Evolutionary conservation across 2,797 vertebrate genomes (phyloP).

Genomic region (Philypnodon macrostomus): DNA sequence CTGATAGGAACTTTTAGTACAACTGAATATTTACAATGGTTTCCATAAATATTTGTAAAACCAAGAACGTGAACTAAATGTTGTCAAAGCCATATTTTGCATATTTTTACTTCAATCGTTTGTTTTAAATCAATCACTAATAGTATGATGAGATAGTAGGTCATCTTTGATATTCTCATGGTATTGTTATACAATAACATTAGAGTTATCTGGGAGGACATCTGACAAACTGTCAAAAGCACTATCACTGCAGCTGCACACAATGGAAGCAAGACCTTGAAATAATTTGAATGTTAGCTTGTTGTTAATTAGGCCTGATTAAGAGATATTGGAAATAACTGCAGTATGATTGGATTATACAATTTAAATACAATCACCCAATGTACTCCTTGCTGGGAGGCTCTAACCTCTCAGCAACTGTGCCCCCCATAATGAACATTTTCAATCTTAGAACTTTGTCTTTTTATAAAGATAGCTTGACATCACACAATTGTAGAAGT

Average conservation of each 20-base stretch:
- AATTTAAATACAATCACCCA: too few species aligned
- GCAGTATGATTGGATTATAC: not conserved
- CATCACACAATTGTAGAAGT: not conserved
- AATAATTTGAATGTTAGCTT: not conserved
- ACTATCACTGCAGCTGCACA: not conserved
- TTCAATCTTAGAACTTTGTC: too few species aligned
- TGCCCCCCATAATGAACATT: too few species aligned
- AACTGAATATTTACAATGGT: conserved; percentile 8
- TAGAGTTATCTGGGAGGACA: not conserved
- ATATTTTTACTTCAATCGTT: not conserved
- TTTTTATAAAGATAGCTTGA: too few species aligned
- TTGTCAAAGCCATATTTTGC: conserved; percentile 5
- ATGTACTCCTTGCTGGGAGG: too few species aligned
- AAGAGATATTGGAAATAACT: not conserved
- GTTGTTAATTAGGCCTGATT: not conserved
- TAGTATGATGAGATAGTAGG: not conserved
- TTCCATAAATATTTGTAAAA: conserved; percentile 33
- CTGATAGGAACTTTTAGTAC: not conserved
- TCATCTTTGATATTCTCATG: not conserved
- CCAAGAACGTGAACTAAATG: conserved; percentile 8
- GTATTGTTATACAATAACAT: conserved; percentile 4
- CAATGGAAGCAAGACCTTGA: not conserved
- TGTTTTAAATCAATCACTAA: conserved; percentile 1
- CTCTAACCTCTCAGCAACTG: too few species aligned
- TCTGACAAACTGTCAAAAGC: not conserved